These are phyloP conservation scores for Scrobipalpa atriplicella DNA, from an alignment of 2,888 invertebrate genomes.

Conservation along the genomic window DNA sequence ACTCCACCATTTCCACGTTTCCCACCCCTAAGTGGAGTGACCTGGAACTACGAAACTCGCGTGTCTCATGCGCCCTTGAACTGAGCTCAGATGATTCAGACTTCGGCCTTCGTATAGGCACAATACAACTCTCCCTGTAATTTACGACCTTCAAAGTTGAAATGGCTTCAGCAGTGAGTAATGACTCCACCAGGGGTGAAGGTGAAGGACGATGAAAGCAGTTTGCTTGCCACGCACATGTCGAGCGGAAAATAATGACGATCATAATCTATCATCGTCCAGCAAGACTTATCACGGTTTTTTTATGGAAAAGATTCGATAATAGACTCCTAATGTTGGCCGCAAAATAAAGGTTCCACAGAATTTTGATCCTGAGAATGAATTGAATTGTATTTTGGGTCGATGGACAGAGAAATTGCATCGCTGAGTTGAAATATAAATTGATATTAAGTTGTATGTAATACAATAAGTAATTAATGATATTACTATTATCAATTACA, in stretches of 20 bases:
- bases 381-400: no score
- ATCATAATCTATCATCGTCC: neutral
- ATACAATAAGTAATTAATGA: no score
- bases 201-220: constrained; percentile 12
- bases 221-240: neutral
- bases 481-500: neutral
- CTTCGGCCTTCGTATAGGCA: neutral
- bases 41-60: constrained; percentile 6
- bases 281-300: no score
- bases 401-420: no score
- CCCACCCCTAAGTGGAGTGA: neutral
- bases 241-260: neutral
- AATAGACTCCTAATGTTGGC: no score
- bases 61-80: constrained; percentile 46
- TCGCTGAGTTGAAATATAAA: no score
- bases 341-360: no score
- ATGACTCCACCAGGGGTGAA: neutral
- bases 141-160: constrained; percentile 3
- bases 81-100: constrained; percentile 14
- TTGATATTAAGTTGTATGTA: no score
- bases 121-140: neutral
- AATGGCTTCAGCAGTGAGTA: neutral
- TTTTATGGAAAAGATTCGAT: no score
- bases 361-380: no score
- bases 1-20: constrained; percentile 45